These are phyloP conservation scores for Euclidia mi DNA, from an alignment of 2,888 invertebrate genomes.

Conservation along the genomic window DNA sequence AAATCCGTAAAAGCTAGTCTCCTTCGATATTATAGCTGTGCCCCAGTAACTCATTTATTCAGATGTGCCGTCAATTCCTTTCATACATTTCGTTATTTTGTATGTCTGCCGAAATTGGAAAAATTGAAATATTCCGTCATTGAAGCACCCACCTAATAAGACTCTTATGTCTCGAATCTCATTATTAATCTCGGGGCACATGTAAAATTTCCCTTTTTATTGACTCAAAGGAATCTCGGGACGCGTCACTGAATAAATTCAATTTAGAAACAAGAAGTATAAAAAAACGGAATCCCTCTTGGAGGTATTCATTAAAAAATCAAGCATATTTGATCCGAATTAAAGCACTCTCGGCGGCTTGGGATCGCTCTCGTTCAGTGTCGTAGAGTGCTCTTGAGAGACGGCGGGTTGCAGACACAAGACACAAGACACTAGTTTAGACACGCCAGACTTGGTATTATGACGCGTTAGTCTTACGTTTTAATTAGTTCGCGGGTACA, in stretches of 20 bases:
- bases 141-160: slow-evolving; percentile 42
- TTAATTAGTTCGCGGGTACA: slow-evolving; percentile 48
- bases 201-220: slow-evolving; percentile 53
- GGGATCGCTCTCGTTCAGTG: slow-evolving; percentile 44
- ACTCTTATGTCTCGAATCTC: slow-evolving; percentile 57
- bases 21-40: background rate
- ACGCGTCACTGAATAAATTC: slow-evolving; percentile 60
- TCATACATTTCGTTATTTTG: slow-evolving; percentile 9
- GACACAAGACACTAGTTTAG: slow-evolving; percentile 53
- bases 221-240: slow-evolving; percentile 44
- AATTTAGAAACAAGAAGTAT: slow-evolving; percentile 37
- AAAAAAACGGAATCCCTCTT: slow-evolving; percentile 32
- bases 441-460: slow-evolving; percentile 46
- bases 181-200: slow-evolving; percentile 56
- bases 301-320: slow-evolving; percentile 63
- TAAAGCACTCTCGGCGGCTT: slow-evolving; percentile 45
- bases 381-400: slow-evolving; percentile 52
- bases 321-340: slow-evolving; percentile 62
- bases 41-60: slow-evolving; percentile 6
- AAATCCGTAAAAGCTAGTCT: too few species aligned
- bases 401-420: slow-evolving; percentile 23
- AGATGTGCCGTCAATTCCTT: slow-evolving; percentile 3
- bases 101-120: slow-evolving; percentile 18
- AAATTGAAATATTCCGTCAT: slow-evolving; percentile 38
- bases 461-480: slow-evolving; percentile 51